Percentiles rank a stretch among this genome's conserved stretches.
Evolutionary conservation across 2,888 invertebrate species (phyloP).

Genomic region (Parochlus steinenii): DNA sequence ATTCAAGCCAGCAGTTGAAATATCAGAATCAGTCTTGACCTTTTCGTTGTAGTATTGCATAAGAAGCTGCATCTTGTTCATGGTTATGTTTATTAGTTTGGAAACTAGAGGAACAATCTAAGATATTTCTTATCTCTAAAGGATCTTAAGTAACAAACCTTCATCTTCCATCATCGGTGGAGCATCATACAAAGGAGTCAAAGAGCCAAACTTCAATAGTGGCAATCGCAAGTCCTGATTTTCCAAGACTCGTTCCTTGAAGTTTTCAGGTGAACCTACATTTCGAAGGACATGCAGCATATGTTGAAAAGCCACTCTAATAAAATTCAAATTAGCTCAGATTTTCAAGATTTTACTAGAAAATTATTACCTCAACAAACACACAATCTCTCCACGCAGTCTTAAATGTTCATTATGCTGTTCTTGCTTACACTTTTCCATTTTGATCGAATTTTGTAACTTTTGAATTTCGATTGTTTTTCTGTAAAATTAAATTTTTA

Average conservation of each 20-base stretch:
- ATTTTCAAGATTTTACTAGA: neutral
- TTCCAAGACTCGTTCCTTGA: conserved; percentile 20
- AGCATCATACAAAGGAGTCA: conserved; percentile 21
- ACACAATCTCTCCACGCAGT: conserved; percentile 21
- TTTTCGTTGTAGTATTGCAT: conserved; percentile 11
- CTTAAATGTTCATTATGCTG: no score
- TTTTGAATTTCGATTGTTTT: neutral
- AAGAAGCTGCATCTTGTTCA: conserved; percentile 12
- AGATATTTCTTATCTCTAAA: neutral
- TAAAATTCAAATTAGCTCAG: neutral
- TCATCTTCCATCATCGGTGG: conserved; percentile 24
- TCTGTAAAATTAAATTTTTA: neutral
- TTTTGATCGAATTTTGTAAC: neutral
- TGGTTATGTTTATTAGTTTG: conserved; percentile 13
- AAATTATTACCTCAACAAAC: conserved; percentile 21
- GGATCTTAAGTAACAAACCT: neutral
- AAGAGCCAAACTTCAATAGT: conserved; percentile 24
- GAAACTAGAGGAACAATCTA: conserved; percentile 11
- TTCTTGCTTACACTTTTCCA: no score
- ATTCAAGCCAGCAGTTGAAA: no score
- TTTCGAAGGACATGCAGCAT: conserved; percentile 22
- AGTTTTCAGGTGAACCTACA: conserved; percentile 20
- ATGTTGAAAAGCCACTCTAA: conserved; percentile 14
- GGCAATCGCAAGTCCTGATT: conserved; percentile 24
- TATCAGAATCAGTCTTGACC: no score